phyloP scores from a whole-genome alignment of 2,113 vertebrate species.

The Oryzias javanicus region DNA sequence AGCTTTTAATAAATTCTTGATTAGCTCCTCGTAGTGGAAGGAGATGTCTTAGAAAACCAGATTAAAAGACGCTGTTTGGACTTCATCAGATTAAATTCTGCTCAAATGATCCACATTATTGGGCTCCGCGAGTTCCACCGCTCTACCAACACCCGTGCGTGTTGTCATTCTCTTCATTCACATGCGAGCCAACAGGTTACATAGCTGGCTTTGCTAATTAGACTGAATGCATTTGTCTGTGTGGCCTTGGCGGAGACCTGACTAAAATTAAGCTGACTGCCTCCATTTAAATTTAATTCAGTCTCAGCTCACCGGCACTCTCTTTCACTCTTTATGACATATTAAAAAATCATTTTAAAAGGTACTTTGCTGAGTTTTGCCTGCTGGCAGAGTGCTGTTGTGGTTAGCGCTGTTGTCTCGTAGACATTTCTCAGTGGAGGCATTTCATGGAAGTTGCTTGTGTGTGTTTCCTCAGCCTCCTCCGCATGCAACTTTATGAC shows the following conservation, averaged over 20 bases:
- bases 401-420: too few species aligned
- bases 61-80: slow-evolving; percentile 32
- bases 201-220: slow-evolving; percentile 48
- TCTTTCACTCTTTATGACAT: slow-evolving; percentile 10
- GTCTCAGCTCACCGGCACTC: slow-evolving; percentile 23
- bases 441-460: too few species aligned
- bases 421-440: too few species aligned
- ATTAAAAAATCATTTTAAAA: slow-evolving; percentile 8
- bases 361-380: not conserved
- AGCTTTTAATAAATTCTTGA: too few species aligned
- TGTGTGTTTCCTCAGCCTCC: not conserved
- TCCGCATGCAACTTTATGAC: too few species aligned
- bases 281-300: slow-evolving; percentile 47
- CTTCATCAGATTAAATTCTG: slow-evolving; percentile 45
- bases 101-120: slow-evolving; percentile 47
- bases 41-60: slow-evolving; percentile 11
- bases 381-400: too few species aligned
- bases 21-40: too few species aligned
- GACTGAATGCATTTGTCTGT: slow-evolving; percentile 50
- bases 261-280: slow-evolving; percentile 47
- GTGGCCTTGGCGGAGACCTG: slow-evolving; percentile 25
- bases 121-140: slow-evolving; percentile 28
- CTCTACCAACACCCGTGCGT: slow-evolving; percentile 15
- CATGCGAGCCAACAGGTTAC: slow-evolving; percentile 26
- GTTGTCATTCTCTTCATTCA: slow-evolving; percentile 26